Conservation (phyloP, 2,113 vertebrate genomes). For the Lamprologus sp. region DNA sequence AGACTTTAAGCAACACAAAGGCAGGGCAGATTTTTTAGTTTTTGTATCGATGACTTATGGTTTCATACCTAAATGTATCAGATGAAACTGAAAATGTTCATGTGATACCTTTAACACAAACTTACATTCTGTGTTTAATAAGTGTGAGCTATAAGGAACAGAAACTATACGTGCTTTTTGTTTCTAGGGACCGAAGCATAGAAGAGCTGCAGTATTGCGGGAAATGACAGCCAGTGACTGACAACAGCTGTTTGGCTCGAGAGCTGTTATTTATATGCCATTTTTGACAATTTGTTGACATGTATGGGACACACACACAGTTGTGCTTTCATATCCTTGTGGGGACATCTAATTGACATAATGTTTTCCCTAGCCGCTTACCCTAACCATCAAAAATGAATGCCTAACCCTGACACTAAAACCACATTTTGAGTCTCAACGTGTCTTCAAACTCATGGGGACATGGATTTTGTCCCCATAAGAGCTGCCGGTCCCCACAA, state of each 20-base stretch:
- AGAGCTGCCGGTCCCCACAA: neutral
- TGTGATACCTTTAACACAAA: neutral
- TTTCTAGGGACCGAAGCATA: neutral
- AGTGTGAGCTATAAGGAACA: neutral
- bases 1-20: neutral
- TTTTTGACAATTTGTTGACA: constrained; percentile 3
- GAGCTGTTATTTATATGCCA: neutral
- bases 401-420: neutral
- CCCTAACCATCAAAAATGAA: neutral
- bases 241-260: neutral
- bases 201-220: neutral
- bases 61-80: neutral
- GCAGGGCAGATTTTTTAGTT: neutral
- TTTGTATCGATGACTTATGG: neutral
- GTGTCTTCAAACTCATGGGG: neutral
- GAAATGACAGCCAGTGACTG: neutral
- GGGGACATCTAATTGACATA: neutral
- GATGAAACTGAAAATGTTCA: neutral
- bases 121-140: neutral
- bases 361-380: neutral
- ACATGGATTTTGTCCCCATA: neutral
- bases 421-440: neutral
- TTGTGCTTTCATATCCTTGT: neutral
- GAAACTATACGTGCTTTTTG: neutral
- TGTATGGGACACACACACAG: neutral